These are phyloP conservation scores for Schizopygopsis malacanthus DNA, from an alignment of 2,797 vertebrate genomes.

Conservation along the genomic window DNA sequence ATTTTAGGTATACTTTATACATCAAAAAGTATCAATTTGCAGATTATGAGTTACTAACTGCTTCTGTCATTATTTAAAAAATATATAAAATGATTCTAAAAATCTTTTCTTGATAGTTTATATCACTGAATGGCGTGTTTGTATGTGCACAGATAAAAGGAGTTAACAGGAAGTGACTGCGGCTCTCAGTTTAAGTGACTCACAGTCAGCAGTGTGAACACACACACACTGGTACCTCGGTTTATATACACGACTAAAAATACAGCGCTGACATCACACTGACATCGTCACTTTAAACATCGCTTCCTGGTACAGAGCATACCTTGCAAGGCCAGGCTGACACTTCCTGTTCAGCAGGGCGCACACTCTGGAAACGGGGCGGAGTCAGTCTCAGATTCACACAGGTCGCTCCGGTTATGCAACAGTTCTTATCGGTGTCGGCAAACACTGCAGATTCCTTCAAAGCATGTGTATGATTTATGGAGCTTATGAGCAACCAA, in stretches of 20 bases:
- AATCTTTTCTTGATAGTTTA: neutral
- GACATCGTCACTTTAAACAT: conserved; percentile 31
- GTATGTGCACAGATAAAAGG: neutral
- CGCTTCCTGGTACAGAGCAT: conserved; percentile 25
- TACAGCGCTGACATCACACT: conserved; percentile 60
- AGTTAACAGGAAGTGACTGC: conserved; percentile 25
- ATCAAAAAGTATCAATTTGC: neutral
- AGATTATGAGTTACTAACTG: neutral
- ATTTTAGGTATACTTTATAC: neutral
- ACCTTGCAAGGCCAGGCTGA: conserved; percentile 50
- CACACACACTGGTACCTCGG: conserved; percentile 38
- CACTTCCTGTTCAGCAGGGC: conserved; percentile 48
- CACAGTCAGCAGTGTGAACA: conserved; percentile 47
- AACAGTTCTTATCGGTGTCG: conserved; percentile 19
- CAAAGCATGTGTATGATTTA: neutral
- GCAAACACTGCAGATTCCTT: conserved; percentile 9
- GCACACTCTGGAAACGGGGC: neutral
- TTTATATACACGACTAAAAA: conserved; percentile 75
- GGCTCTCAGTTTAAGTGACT: neutral
- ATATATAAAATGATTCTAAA: neutral
- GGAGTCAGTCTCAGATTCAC: neutral
- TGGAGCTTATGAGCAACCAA: neutral
- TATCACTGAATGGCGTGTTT: conserved; percentile 8
- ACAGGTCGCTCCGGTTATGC: neutral
- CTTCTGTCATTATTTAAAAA: neutral